phyloP scores from a whole-genome alignment of 2,888 invertebrate species.

The Macrosiphum euphorbiae region DNA sequence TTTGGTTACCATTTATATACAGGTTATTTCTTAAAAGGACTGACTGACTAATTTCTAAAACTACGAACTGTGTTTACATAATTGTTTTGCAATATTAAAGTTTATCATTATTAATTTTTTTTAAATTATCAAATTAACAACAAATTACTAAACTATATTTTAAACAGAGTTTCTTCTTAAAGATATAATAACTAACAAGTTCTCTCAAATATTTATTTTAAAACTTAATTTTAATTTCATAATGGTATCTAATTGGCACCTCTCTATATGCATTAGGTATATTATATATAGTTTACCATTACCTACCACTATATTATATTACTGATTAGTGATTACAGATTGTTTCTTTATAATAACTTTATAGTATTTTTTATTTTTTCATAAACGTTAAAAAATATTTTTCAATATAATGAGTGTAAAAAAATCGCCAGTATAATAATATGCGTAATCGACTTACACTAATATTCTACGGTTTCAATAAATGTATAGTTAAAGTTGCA shows the following conservation, averaged over 20 bases:
- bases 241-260: background rate
- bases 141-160: background rate
- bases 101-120: slow-evolving; percentile 14
- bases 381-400: background rate
- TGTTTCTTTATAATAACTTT: background rate
- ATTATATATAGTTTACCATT: background rate
- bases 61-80: slow-evolving; percentile 36
- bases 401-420: background rate
- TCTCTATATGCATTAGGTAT: background rate
- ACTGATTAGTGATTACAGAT: background rate
- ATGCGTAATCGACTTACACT: background rate
- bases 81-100: slow-evolving; percentile 7
- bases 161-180: background rate
- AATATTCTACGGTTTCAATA: slow-evolving; percentile 22
- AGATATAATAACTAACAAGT: background rate
- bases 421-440: background rate
- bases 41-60: slow-evolving; percentile 50
- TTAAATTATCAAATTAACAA: background rate
- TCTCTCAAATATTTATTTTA: background rate
- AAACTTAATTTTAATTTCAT: background rate
- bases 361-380: background rate
- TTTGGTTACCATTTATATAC: slow-evolving; percentile 38
- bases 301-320: background rate
- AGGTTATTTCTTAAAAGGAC: slow-evolving; percentile 39
- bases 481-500: slow-evolving; percentile 23